Conservation (phyloP, 2,797 vertebrate species). For the Centropyge bicolor region DNA sequence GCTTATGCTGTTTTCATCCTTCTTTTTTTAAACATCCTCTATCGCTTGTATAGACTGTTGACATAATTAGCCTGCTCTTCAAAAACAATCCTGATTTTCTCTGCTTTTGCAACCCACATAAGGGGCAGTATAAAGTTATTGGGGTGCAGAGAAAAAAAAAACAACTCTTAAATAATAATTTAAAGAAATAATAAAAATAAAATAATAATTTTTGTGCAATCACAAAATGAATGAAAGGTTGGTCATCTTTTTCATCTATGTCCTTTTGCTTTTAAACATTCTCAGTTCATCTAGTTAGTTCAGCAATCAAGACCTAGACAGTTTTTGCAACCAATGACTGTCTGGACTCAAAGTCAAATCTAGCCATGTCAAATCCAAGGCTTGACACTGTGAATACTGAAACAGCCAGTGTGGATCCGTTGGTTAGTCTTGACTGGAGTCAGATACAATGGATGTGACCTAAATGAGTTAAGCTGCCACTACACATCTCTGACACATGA, state of each 20-base stretch:
- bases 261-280: background rate
- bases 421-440: background rate
- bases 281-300: background rate
- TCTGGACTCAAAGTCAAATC: background rate
- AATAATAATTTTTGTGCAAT: too few relatives aligned
- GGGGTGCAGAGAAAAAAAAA: too few relatives aligned
- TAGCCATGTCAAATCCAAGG: background rate
- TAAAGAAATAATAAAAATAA: too few relatives aligned
- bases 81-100: too few relatives aligned
- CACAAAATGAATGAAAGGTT: too few relatives aligned
- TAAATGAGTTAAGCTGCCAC: background rate
- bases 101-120: too few relatives aligned
- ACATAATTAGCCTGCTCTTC: too few relatives aligned
- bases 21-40: too few relatives aligned
- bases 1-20: too few relatives aligned
- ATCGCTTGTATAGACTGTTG: too few relatives aligned
- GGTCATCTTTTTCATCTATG: background rate
- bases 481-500: background rate
- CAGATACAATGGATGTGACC: background rate
- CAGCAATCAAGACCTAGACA: background rate
- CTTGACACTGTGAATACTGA: background rate
- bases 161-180: too few relatives aligned
- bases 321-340: background rate
- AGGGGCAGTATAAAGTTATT: too few relatives aligned
- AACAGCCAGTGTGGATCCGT: background rate